Conservation (phyloP, 2,888 invertebrate species). For the Lasioglossum oenotherae region DNA sequence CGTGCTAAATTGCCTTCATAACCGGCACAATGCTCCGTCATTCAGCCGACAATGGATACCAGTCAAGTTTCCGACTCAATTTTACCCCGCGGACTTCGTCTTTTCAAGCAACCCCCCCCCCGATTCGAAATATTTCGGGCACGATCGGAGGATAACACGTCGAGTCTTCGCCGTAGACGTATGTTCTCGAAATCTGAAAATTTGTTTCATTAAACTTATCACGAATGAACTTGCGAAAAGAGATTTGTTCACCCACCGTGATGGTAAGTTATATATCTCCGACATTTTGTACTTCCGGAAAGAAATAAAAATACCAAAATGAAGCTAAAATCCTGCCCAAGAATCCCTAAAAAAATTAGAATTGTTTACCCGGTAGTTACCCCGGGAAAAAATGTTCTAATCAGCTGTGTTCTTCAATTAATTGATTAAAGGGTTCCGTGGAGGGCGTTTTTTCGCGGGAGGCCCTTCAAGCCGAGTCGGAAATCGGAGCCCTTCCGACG, state of each 20-base stretch:
- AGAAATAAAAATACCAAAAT: neutral
- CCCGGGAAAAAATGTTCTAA: neutral
- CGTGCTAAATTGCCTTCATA: constrained; percentile 65
- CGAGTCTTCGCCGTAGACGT: neutral
- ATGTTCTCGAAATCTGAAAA: neutral
- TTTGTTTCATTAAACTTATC: neutral
- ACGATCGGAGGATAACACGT: neutral
- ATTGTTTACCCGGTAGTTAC: neutral
- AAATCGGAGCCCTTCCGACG: constrained; percentile 69
- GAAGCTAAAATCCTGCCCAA: neutral
- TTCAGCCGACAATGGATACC: constrained; percentile 41
- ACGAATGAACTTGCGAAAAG: neutral
- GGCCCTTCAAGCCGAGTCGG: constrained; percentile 50
- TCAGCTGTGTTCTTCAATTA: neutral
- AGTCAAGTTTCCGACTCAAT: constrained; percentile 62
- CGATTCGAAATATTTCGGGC: neutral
- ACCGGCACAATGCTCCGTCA: constrained; percentile 58
- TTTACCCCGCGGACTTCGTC: constrained; percentile 29
- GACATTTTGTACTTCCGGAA: neutral
- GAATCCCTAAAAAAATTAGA: neutral
- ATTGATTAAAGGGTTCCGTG: neutral
- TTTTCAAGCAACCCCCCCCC: neutral
- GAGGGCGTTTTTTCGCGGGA: neutral
- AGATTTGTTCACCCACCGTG: neutral
- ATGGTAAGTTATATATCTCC: neutral